Conservation (phyloP, 2,797 vertebrate genomes). For the Psittacula echo region DNA sequence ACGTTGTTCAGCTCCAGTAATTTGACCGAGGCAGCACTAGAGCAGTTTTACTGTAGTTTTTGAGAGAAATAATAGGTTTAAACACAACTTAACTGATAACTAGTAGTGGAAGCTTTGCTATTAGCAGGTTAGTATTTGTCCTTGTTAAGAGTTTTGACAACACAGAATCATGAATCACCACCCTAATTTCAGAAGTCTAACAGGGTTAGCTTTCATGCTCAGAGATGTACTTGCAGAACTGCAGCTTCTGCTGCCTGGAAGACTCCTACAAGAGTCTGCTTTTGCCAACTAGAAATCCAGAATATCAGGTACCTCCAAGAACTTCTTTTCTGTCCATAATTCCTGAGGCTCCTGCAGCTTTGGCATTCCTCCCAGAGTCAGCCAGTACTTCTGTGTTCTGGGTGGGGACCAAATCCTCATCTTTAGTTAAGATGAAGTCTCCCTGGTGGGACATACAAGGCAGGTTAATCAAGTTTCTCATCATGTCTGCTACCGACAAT, state of each 20-base stretch:
- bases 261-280: background rate
- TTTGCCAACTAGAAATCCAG: slow-evolving; percentile 20
- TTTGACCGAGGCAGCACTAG: background rate
- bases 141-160: background rate
- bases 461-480: slow-evolving; percentile 32
- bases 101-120: background rate
- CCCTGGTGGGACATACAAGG: slow-evolving; percentile 53
- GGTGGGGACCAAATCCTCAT: slow-evolving; percentile 9
- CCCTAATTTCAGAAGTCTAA: background rate
- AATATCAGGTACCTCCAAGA: slow-evolving; percentile 77
- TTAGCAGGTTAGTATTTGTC: background rate
- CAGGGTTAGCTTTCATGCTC: background rate
- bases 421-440: slow-evolving; percentile 74
- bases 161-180: background rate
- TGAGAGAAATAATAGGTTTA: background rate
- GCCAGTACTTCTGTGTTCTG: slow-evolving; percentile 9
- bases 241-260: background rate
- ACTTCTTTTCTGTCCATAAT: slow-evolving; percentile 84
- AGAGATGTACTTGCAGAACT: background rate
- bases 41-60: background rate
- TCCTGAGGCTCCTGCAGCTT: slow-evolving; percentile 72
- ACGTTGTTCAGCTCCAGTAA: background rate
- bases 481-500: background rate
- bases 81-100: background rate
- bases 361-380: slow-evolving; percentile 44